Percentiles rank a stretch among this genome's conserved stretches.
Evolutionary conservation across 2,888 invertebrate genomes (phyloP).

Genomic region (Ornithoptera alexandrae): DNA sequence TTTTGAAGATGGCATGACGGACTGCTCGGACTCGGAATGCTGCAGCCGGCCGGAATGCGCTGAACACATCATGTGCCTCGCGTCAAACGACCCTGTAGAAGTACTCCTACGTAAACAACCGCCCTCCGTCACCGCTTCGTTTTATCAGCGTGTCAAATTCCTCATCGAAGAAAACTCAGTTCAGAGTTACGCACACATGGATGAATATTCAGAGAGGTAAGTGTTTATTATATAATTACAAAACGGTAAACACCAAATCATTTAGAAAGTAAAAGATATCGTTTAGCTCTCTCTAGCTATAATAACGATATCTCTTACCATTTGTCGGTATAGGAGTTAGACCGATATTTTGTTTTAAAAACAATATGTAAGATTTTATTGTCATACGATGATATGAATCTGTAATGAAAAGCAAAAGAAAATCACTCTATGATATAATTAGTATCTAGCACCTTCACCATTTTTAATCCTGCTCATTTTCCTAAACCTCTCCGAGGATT

Average conservation of each 20-base stretch:
- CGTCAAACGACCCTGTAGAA: slow-evolving; percentile 97
- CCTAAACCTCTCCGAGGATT: slow-evolving; percentile 79
- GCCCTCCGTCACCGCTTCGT: slow-evolving; percentile 97
- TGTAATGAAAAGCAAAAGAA: slow-evolving; percentile 57
- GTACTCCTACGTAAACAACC: slow-evolving; percentile 97
- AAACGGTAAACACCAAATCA: slow-evolving; percentile 63
- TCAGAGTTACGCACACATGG: slow-evolving; percentile 98
- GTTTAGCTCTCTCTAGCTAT: slow-evolving; percentile 34
- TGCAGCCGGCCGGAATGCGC: slow-evolving; percentile 93
- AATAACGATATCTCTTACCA: slow-evolving; percentile 60
- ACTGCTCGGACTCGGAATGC: slow-evolving; percentile 99
- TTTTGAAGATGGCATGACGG: slow-evolving; percentile 95
- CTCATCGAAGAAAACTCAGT: slow-evolving; percentile 99
- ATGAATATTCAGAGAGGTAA: slow-evolving; percentile 99
- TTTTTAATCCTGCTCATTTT: slow-evolving; percentile 69
- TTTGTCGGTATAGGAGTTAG: slow-evolving; percentile 56
- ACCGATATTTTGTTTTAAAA: slow-evolving; percentile 40
- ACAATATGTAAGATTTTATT: slow-evolving; percentile 72
- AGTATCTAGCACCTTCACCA: slow-evolving; percentile 74
- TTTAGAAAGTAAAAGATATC: slow-evolving; percentile 67
- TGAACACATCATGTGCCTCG: slow-evolving; percentile 96
- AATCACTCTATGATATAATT: slow-evolving; percentile 62
- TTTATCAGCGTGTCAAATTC: slow-evolving; percentile 98
- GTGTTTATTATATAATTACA: slow-evolving; percentile 60
- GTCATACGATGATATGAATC: slow-evolving; percentile 63